Evolutionary conservation across 37 sponge, comb jelly and placozoan genomes (phyloP).

Genomic region (Halisarca cf. caerulea): DNA sequence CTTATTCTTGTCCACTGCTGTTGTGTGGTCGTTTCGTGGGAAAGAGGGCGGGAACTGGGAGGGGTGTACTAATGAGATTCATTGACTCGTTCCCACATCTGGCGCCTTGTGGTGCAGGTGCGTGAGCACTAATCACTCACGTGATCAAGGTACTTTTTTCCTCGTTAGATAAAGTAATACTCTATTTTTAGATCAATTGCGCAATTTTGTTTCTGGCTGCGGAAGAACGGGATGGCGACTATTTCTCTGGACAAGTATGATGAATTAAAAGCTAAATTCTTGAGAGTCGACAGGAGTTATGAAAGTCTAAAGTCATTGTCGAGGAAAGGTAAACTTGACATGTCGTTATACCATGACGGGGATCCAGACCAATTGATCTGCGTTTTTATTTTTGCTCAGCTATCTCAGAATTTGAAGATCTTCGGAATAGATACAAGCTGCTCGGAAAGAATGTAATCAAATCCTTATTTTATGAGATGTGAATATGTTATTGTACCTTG

Average conservation of each 20-base stretch:
- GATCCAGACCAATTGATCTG: background rate
- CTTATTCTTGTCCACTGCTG: background rate
- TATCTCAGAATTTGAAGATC: conserved; percentile 65
- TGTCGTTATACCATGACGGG: background rate
- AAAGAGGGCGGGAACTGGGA: background rate
- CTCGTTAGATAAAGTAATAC: no score
- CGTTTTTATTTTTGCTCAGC: background rate
- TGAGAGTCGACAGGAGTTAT: conserved; percentile 77
- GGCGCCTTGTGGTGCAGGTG: no score
- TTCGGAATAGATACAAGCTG: conserved; percentile 43
- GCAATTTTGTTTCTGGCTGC: background rate
- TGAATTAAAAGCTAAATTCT: conserved; percentile 61
- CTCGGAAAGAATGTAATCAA: conserved; percentile 40
- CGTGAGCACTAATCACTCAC: no score
- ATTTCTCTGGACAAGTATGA: conserved; percentile 23
- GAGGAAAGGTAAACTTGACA: conserved; percentile 48
- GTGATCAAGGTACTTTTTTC: no score
- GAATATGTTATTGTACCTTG: background rate
- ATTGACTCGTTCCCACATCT: background rate
- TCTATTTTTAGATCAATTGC: no score
- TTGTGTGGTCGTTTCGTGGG: conserved; percentile 4
- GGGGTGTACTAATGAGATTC: background rate
- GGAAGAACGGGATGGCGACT: background rate
- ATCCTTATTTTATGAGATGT: background rate
- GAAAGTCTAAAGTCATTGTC: conserved; percentile 60